Evolutionary conservation across 2,113 vertebrate species (phyloP), one percentile per base, ranked within the genome.

Genomic region (Balaenoptera acutorostrata): DNA sequence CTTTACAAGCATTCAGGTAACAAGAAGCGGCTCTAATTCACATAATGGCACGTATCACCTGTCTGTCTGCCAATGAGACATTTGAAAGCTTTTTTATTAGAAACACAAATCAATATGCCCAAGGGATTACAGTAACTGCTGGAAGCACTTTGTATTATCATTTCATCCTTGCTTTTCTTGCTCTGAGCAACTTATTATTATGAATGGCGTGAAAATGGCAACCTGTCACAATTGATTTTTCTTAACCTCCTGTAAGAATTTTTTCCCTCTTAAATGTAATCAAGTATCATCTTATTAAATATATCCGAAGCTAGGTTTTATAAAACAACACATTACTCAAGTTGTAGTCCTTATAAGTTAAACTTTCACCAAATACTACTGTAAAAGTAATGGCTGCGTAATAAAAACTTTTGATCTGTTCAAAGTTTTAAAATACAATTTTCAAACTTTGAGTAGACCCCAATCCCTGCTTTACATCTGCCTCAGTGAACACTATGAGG

Each of bases 41-140:
- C 5, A 12, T 98, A 98, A 98, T 97, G 96, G 98, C 96, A 97
- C 75, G 63, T 94, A 98, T 98, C 97, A 98, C 98, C 97, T 98
- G 96, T 98, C 98, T 97, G 95, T 94, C 94, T 98, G 98, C 97
- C 98, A 98, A 68, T 78, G 97, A 98, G 98, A 98, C 97, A 87
- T 98, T 93, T 98, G 98, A 98, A 98, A 98, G 98, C 98, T 98
- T 98, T 99, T 99, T 98, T 98, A 98, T 98, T 98, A 98, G 98
- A 98, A 98, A 98, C 97, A 98, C 98, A 98, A 98, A 99, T 99
- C 99, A 98, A 98, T 99, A 98, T 85, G 95, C 98, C 97, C 98
- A 64, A 95, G 97, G 97, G 98, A 98, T 95, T 97, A 96, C 96
- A 98, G 95, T 97, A 98, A 98, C 98, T 97, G 97, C 98, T 97